Evolutionary conservation across 2,113 vertebrate species (phyloP), one percentile per base, ranked within the genome.

Genomic region (Syrmaticus mikado): DNA sequence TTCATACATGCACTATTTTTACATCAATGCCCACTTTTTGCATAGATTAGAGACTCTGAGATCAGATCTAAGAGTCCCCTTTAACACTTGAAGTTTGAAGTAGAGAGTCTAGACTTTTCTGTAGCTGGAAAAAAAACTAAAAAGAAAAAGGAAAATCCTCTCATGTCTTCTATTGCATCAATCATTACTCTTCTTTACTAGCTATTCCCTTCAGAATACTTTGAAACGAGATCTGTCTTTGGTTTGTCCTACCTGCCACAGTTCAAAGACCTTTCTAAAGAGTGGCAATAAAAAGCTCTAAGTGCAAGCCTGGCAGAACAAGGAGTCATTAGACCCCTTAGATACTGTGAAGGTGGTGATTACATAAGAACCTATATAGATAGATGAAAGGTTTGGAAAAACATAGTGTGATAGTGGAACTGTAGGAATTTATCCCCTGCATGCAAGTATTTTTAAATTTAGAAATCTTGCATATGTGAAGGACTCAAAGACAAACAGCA

Each of bases 241-340:
- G 96, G 95, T 97, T 97, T 97, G 97, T 96, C 94, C 97, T 97
- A 97, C 96, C 97, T 98, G 94, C 95, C 97, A 97, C 92, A 97
- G 97, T 98, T 97, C 97, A 98, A 97, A 97, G 96, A 97, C 96
- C 96, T 97, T 97, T 97, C 97, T 98, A 97, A 98, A 97, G 96
- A 98, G 94, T 97, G 94, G 97, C 97, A 98, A 98, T 98, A 97
- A 97, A 98, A 97, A 97, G 92, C 97, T 97, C 93, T 97, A 97
- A 97, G 97, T 96, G 94, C 94, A 97, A 97, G 93, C 84, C 96
- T 97, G 97, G 95, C 97, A 97, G 95, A 97, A 97, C 96, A 96
- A 97, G 93, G 94, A 98, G 85, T 98, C 97, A 96, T 98, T 98
- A 98, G 92, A 28, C 50, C 72, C 52, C 82, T 94, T 73, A 92